phyloP scores from a whole-genome alignment of 2,888 invertebrate genomes.

The Macrosoma leucophasiata region DNA sequence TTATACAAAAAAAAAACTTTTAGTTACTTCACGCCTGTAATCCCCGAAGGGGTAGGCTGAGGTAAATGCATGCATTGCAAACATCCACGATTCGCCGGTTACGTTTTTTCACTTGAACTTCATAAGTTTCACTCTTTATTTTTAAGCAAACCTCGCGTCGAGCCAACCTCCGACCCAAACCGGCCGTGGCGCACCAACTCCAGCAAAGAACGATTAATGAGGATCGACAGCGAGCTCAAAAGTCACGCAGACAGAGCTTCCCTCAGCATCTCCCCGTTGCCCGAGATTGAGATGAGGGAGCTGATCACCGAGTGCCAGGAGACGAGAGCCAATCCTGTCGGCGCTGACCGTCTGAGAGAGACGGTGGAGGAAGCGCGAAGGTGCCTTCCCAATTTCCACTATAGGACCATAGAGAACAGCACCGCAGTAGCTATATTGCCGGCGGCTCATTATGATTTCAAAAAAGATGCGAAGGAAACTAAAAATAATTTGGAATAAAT shows the following conservation, averaged over 20 bases:
- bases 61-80: too few relatives aligned
- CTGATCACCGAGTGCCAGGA: slow-evolving; percentile 48
- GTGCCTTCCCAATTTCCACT: slow-evolving; percentile 57
- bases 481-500: too few relatives aligned
- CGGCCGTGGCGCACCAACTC: slow-evolving; percentile 61
- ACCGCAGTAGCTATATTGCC: slow-evolving; percentile 53
- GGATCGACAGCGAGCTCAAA: slow-evolving; percentile 53
- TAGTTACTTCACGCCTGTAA: too few relatives aligned
- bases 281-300: slow-evolving; percentile 43
- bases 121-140: too few relatives aligned
- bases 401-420: slow-evolving; percentile 46
- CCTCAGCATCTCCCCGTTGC: slow-evolving; percentile 40
- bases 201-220: slow-evolving; percentile 51
- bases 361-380: slow-evolving; percentile 55
- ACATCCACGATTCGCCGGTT: too few relatives aligned
- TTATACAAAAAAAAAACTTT: too few relatives aligned
- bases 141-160: too few relatives aligned
- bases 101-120: too few relatives aligned
- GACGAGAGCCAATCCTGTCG: slow-evolving; percentile 30
- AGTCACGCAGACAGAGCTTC: slow-evolving; percentile 46
- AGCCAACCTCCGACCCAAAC: slow-evolving; percentile 54
- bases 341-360: slow-evolving; percentile 38
- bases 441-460: too few relatives aligned
- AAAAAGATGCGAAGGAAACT: too few relatives aligned
- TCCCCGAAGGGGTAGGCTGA: too few relatives aligned